phyloP scores from a whole-genome alignment of 2,113 vertebrate genomes.

The Argyrosomus japonicus region DNA sequence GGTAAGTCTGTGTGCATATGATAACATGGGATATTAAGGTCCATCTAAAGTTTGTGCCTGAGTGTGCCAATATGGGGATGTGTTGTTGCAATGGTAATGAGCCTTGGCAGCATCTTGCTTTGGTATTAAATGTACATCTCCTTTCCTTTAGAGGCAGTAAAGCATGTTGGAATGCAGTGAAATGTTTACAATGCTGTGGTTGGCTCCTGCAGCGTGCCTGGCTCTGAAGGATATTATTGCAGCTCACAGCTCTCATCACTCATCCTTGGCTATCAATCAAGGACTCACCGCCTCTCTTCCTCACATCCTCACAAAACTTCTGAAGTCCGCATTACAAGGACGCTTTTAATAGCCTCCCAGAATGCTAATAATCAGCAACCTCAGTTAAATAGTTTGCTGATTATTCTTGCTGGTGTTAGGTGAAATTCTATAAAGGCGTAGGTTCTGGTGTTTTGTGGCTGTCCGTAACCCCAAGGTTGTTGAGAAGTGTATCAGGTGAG shows the following conservation, averaged over 20 bases:
- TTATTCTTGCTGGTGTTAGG: slow-evolving; percentile 61
- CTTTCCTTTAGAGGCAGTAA: slow-evolving; percentile 70
- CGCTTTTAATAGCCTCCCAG: slow-evolving; percentile 68
- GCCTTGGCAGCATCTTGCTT: slow-evolving; percentile 62
- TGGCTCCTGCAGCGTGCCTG: slow-evolving; percentile 50
- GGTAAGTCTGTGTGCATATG: background rate
- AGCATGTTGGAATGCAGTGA: slow-evolving; percentile 70
- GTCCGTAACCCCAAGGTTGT: slow-evolving; percentile 55
- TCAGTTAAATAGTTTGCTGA: slow-evolving; percentile 63
- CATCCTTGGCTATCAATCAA: slow-evolving; percentile 76
- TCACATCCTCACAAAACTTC: slow-evolving; percentile 35
- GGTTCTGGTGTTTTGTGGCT: slow-evolving; percentile 49
- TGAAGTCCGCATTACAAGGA: slow-evolving; percentile 65
- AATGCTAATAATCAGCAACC: slow-evolving; percentile 65
- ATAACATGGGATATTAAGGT: background rate
- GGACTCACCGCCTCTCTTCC: slow-evolving; percentile 6
- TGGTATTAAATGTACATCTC: slow-evolving; percentile 75
- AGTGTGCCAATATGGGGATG: slow-evolving; percentile 42
- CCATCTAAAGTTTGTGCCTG: slow-evolving; percentile 16
- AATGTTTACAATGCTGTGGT: slow-evolving; percentile 75
- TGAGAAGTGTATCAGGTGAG: slow-evolving; percentile 23
- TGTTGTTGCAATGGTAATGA: slow-evolving; percentile 67
- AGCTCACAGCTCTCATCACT: slow-evolving; percentile 67
- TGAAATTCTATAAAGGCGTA: slow-evolving; percentile 55
- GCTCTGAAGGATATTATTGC: slow-evolving; percentile 64